Percentiles rank a stretch among this genome's conserved stretches.
phyloP scores from a whole-genome alignment of 2,888 invertebrate genomes.

The Diploptera punctata region DNA sequence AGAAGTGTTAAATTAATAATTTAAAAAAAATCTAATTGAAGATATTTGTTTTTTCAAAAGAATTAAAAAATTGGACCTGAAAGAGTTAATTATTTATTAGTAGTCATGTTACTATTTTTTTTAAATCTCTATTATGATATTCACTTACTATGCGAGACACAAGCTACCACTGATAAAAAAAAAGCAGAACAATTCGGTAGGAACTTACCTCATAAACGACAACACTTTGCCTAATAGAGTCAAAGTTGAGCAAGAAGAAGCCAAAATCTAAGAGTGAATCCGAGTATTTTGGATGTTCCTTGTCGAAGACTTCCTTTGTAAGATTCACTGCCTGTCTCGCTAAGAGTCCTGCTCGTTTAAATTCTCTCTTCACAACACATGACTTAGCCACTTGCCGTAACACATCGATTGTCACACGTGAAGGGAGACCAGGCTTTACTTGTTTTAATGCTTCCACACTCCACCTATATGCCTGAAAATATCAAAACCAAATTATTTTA shows the following conservation, averaged over 20 bases:
- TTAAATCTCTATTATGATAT: too few species aligned
- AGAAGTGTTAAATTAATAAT: too few species aligned
- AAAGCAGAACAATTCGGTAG: too few species aligned
- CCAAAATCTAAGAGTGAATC: slow-evolving; percentile 89
- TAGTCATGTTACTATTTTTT: too few species aligned
- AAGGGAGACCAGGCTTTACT: slow-evolving; percentile 67
- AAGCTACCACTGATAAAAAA: too few species aligned
- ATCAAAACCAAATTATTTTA: too few species aligned
- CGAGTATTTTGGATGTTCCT: slow-evolving; percentile 80
- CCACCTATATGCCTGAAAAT: slow-evolving; percentile 71
- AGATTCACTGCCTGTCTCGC: slow-evolving; percentile 82
- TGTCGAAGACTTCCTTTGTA: slow-evolving; percentile 61
- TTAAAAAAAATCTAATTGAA: too few species aligned
- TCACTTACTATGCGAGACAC: too few species aligned
- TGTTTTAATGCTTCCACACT: slow-evolving; percentile 76
- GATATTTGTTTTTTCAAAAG: too few species aligned
- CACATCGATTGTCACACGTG: slow-evolving; percentile 76
- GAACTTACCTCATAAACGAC: slow-evolving; percentile 74
- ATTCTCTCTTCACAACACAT: slow-evolving; percentile 88
- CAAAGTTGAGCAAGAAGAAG: slow-evolving; percentile 88
- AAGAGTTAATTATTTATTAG: too few species aligned
- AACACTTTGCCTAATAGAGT: slow-evolving; percentile 85
- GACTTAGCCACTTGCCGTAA: slow-evolving; percentile 87
- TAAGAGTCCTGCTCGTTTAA: slow-evolving; percentile 79
- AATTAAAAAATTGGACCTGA: too few species aligned